These are phyloP conservation scores for Coleophora flavipennella DNA, from an alignment of 2,888 invertebrate species.

Conservation along the genomic window DNA sequence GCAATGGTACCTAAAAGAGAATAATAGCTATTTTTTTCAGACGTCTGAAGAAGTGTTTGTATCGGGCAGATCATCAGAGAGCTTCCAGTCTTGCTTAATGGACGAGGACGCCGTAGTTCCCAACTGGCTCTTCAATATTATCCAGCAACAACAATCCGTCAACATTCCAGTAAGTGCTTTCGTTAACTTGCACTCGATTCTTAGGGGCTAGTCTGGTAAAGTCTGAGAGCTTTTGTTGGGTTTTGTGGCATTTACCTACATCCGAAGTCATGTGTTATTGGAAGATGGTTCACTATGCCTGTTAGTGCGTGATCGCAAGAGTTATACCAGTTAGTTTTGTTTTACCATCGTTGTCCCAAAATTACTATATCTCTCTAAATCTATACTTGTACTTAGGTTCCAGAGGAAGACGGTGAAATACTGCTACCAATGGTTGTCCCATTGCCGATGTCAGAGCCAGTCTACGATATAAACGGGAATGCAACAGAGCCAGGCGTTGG, in stretches of 20 bases:
- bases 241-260: too few relatives aligned
- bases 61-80: conserved; percentile 49
- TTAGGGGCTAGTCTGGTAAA: too few relatives aligned
- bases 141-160: conserved; percentile 48
- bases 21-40: conserved; percentile 25
- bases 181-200: too few relatives aligned
- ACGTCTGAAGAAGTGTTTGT: conserved; percentile 53
- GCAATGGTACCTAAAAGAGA: too few relatives aligned
- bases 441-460: conserved; percentile 26
- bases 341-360: too few relatives aligned
- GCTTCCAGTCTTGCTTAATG: conserved; percentile 42
- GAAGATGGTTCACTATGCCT: too few relatives aligned
- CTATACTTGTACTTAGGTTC: too few relatives aligned
- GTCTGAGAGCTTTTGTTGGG: too few relatives aligned
- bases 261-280: too few relatives aligned
- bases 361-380: too few relatives aligned
- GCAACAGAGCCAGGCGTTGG: conserved; percentile 30
- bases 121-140: conserved; percentile 53
- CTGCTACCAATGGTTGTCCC: conserved; percentile 16
- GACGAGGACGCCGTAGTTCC: conserved; percentile 53
- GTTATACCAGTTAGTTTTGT: too few relatives aligned
- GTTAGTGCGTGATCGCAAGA: too few relatives aligned
- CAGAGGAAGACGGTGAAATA: conserved; percentile 19
- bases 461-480: conserved; percentile 44
- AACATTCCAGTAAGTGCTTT: conserved; percentile 8